phyloP scores from a whole-genome alignment of 1,140 invertebrate species.

The Dendrolimus kikuchii region DNA sequence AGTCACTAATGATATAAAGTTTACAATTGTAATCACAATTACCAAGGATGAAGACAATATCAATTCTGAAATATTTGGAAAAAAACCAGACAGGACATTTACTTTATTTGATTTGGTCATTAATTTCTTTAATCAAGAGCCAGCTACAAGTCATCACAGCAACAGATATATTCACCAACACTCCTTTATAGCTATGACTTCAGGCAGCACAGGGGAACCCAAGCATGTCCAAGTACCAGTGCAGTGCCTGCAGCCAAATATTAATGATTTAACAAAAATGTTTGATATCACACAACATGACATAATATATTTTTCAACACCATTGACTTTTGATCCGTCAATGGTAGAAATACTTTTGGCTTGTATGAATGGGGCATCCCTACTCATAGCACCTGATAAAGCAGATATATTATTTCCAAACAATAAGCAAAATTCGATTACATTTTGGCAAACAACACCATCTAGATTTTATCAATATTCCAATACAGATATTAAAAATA shows the following conservation, averaged over 20 bases:
- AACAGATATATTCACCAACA: slow-evolving; percentile 31
- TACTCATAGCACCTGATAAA: slow-evolving; percentile 76
- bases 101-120: slow-evolving; percentile 44
- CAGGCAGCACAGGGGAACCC: slow-evolving; percentile 77
- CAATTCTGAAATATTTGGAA: slow-evolving; percentile 27
- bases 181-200: slow-evolving; percentile 74
- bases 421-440: slow-evolving; percentile 67
- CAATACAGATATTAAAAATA: slow-evolving; percentile 68
- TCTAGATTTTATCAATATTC: slow-evolving; percentile 78
- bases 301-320: slow-evolving; percentile 81
- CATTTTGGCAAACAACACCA: slow-evolving; percentile 85
- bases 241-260: slow-evolving; percentile 76
- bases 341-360: slow-evolving; percentile 84
- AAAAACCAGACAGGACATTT: slow-evolving; percentile 42
- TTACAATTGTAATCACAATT: slow-evolving; percentile 41
- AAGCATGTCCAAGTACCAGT: slow-evolving; percentile 77
- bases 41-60: slow-evolving; percentile 19
- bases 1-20: slow-evolving; percentile 33
- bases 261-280: slow-evolving; percentile 73
- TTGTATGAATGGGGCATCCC: slow-evolving; percentile 74
- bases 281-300: slow-evolving; percentile 73
- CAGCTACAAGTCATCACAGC: slow-evolving; percentile 7
- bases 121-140: slow-evolving; percentile 37
- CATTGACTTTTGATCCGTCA: slow-evolving; percentile 87
- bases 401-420: slow-evolving; percentile 62